These are phyloP conservation scores for Hemiscyllium ocellatum DNA, from an alignment of 2,113 vertebrate genomes.

Conservation along the genomic window DNA sequence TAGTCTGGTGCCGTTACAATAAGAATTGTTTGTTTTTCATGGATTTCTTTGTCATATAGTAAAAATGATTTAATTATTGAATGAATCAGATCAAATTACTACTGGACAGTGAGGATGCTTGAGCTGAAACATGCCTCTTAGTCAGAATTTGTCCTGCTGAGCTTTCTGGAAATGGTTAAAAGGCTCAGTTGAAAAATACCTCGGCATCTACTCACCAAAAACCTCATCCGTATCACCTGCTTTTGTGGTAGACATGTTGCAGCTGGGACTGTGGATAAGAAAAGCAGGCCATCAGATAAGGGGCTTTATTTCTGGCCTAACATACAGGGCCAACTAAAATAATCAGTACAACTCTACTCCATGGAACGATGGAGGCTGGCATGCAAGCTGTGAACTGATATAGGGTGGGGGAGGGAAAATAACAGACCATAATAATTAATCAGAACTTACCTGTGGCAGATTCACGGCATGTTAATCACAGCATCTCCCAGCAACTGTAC, in stretches of 20 bases:
- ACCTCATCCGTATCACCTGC: constrained; percentile 21
- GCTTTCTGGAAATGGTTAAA: constrained; percentile 19
- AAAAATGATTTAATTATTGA: constrained; percentile 4
- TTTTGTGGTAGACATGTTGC: constrained; percentile 28
- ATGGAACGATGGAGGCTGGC: neutral
- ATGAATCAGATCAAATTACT: neutral
- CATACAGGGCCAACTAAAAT: constrained; percentile 27
- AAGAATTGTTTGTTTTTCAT: neutral
- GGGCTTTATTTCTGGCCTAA: constrained; percentile 34
- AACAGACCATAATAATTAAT: neutral
- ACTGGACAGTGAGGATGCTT: neutral
- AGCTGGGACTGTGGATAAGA: constrained; percentile 24
- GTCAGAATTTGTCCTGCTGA: neutral
- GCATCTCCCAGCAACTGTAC: neutral
- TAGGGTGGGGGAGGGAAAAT: neutral
- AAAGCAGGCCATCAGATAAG: constrained; percentile 33
- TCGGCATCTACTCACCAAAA: constrained; percentile 24
- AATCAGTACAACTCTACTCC: constrained; percentile 26
- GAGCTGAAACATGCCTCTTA: neutral
- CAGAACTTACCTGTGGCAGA: constrained; percentile 29
- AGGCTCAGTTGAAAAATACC: neutral
- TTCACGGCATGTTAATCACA: constrained; percentile 25
- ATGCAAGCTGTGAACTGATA: neutral
- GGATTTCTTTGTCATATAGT: neutral
- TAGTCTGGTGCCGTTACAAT: neutral